Evolutionary conservation across 2,113 vertebrate genomes (phyloP), one percentile per base, ranked within the genome.

Genomic region (Odocoileus hemionus): DNA sequence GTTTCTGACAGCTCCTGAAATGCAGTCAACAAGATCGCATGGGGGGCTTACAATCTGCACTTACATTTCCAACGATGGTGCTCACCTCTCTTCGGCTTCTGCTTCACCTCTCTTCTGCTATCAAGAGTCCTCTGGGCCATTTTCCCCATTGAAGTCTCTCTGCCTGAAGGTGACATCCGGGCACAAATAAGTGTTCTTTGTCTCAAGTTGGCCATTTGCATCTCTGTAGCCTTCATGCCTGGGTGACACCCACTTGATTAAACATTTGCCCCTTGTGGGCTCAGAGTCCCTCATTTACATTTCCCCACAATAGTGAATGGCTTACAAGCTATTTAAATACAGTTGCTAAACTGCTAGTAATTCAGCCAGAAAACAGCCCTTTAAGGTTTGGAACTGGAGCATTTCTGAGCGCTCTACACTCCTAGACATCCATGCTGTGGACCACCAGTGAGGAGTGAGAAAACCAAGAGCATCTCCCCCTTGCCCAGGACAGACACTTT

Each of bases 271-370:
- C 26, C 13, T 19, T 15, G 70, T 89, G 55, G 28, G 60, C 86
- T 83, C 90, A 85, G 64, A 88, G 79, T 17, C 28, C 84, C 50
- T 91, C 83, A 93, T 97, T 97, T 98, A 70, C 95, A 97, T 96
- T 88, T 93, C 45, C 30, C 55, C 33, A 94, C 47, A 91, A 86
- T 86, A 86, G 58, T 86, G 60, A 94, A 60, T 83, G 58, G 30
- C 78, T 95, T 78, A 30, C 9, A 45, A 55, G 9, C 82, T 61
- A 4, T 67, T 82, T 80, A 97, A 88, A 94, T 76, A 95, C 85
- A 97, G 74, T 91, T 91, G 89, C 96, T 92, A 61, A 95, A 85
- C 55, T 70, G 82, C 86, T 54, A 91, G 67, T 88, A 82, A 91
- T 88, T 91, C 43, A 70, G 54, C 93, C 50, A 86, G 87, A 85